Base-by-base conservation (phyloP, 1,140 invertebrate species). In the Lasioglossum baleicum region DNA sequence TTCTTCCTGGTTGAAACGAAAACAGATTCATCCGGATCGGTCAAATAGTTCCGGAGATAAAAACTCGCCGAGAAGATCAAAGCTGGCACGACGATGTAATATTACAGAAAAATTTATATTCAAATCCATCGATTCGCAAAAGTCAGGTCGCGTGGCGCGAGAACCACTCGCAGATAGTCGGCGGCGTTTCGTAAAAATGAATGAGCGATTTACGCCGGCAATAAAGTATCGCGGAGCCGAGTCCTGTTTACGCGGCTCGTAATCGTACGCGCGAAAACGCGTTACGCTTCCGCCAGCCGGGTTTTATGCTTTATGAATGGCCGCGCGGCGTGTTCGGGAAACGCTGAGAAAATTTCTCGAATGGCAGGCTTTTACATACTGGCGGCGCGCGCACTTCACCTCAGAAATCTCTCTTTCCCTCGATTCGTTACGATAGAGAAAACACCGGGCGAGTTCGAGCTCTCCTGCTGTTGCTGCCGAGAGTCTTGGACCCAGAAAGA, bases 321-420 rank as follows among this genome's bases (percentile, higher is more conserved):
- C 56, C 20, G 20, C 26, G 53, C 56, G 20, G 35, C 35, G 35
- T 35, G 67, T 40, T 58, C 61, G 61, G 31, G 44, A 64, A 40
- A 51, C 42, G 67, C 26, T 68, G 35, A 56, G 75, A 64, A 72
- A 72, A 72, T 78, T 42, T 71, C 67, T 78, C 58, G 75, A 42
- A 51, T 6, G 22, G 11, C 17, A 7, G 22, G 35, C 70, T 26
- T 58, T 67, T 67, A 67, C 65, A 67, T 48, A 67, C 31, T 5
- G 64, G 20, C 15, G 63, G 17, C 11, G 35, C 0, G 51, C 17
- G n/a, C n/a, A 15, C 51, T 53, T 53, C 31, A n/a, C 35, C 0
- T 10, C 7, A 31, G 8, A 58, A 51, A 56, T 70, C 22, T 78
- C 31, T 56, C 31, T 42, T 56, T 71, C 7, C 56, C n/a, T 42